Conservation (phyloP, 2,888 invertebrate species). For the Escarpia spicata region DNA sequence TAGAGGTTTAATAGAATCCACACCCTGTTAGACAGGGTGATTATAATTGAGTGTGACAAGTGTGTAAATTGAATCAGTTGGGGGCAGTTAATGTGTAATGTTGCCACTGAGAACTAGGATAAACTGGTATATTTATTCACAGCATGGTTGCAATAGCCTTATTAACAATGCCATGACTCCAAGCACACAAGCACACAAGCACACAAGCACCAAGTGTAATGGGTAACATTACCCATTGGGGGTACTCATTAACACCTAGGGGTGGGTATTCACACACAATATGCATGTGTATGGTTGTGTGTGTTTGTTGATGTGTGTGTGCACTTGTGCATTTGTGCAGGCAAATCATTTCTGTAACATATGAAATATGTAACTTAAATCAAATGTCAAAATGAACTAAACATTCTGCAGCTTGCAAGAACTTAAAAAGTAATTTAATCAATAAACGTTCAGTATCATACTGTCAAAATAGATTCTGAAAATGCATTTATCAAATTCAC, state of each 20-base stretch:
- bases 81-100: background rate
- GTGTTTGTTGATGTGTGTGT: background rate
- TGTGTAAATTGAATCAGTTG: background rate
- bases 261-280: background rate
- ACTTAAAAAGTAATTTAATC: background rate
- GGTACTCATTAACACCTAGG: background rate
- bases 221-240: background rate
- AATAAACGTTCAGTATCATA: background rate
- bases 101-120: background rate
- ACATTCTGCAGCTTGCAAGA: background rate
- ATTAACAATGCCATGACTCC: background rate
- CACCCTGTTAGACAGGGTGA: background rate
- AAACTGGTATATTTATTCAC: conserved; percentile 10
- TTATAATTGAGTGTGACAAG: background rate
- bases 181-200: background rate
- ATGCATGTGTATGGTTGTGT: background rate
- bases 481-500: background rate
- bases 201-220: background rate
- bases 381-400: background rate
- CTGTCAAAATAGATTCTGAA: background rate
- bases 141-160: background rate
- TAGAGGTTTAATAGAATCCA: background rate
- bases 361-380: background rate
- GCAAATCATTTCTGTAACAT: background rate
- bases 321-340: background rate